Evolutionary conservation across 2,113 vertebrate genomes (phyloP), one percentile per base, ranked within the genome.

Genomic region (Pungitius pungitius): DNA sequence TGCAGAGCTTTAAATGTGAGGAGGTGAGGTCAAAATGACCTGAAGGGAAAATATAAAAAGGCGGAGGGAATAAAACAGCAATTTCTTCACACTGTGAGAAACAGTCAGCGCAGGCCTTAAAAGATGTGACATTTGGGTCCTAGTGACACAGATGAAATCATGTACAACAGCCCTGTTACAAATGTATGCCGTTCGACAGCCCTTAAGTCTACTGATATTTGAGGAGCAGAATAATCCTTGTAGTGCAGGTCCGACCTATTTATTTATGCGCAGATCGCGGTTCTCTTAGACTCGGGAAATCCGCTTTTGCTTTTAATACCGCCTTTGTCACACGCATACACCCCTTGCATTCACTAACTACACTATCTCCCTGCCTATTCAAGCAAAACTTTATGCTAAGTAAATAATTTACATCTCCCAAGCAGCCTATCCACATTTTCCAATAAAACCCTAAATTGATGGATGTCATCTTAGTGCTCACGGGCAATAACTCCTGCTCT

Each of bases 381-480:
- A 84, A 90, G 90, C 87, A 87, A 83, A 90, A 92, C 87, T 90
- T 90, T 92, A 90, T 92, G 92, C 91, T 90, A 88, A 93, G 92
- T 91, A 92, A 91, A 90, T 90, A 86, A 91, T 93, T 94, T 92
- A 93, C 92, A 90, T 88, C 87, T 91, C 88, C 89, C 82, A 74
- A 83, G 89, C 85, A 89, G 82, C 90, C 89, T 64, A 93, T 93
- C 90, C 92, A 88, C 90, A 93, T 94, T 90, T 91, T 84, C 83
- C 88, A 92, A 93, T 91, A 91, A 93, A 93, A 87, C 82, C 86
- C 77, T 68, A 91, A 94, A 93, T 92, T 93, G 91, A 94, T 93
- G 92, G 89, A 93, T 91, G 93, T 90, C 92, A 91, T 89, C 86
- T 88, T 85, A 64, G 84, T 81, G 85, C 89, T 91, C 86, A 84